Base-by-base conservation (phyloP, 1,140 invertebrate genomes). In the Trypoxylus dichotomus region DNA sequence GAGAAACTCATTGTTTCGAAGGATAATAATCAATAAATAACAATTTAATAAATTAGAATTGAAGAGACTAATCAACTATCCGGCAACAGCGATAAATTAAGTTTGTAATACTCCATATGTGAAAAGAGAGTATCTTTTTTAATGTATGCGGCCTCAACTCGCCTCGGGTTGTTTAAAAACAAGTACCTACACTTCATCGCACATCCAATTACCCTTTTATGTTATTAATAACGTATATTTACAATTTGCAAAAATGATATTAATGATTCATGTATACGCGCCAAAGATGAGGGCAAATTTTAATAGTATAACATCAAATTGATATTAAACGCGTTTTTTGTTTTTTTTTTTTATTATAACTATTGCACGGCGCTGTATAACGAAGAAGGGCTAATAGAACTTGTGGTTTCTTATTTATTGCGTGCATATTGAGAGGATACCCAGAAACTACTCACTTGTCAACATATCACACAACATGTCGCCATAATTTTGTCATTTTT, bases 381-480 rank as follows among this genome's bases (percentile, higher is more conserved):
- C n/a, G n/a, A n/a, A n/a, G n/a, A n/a, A n/a, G n/a, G n/a, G n/a
- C n/a, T n/a, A n/a, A n/a, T 63, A 21, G 5, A 63, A 8, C 24
- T 63, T 63, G 60, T 19, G 60, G 60, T 63, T 58, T 24, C 13
- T 81, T n/a, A n/a, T n/a, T n/a, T n/a, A n/a, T n/a, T 77, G 80
- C 82, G 80, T 83, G 82, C 78, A 77, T 72, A 83, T 81, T 81
- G 74, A 77, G 80, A 79, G 79, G 78, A 81, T 80, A 80, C 78
- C 63, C 74, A n/a, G 71, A 83, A 79, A 81, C 60, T 80, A 74
- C 81, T 82, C 77, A 79, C 79, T 83, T 83, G 83, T 84, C 83
- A 84, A 83, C 83, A 83, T 83, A 82, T 84, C 83, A 84, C 74
- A 76, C 83, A 82, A 81, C 83, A 82, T 83, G 83, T 84, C 78